Base-by-base conservation (phyloP, 2,888 invertebrate genomes). In the Eutolmus rufibarbis region DNA sequence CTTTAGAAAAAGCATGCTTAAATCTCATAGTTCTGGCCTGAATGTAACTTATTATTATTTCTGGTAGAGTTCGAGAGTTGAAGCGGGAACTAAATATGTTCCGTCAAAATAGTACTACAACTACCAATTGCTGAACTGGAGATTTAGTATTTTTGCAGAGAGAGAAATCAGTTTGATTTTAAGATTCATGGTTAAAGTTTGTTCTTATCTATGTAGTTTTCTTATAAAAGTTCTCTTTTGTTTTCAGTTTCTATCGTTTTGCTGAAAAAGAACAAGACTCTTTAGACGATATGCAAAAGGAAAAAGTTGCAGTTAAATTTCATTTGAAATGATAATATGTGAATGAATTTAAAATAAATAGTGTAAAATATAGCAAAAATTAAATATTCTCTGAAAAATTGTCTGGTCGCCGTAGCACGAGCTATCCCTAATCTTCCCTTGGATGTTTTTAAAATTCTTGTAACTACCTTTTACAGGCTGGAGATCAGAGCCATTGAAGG, bases 401-500 rank as follows among this genome's bases (percentile, higher is more conserved):
- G n/a, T n/a, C 2, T 51, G 51, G 51, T 51, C 51, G 16, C 51
- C 51, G 0, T n/a, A 16, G n/a, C 2, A n/a, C n/a, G 51, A 51
- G 51, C n/a, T 51, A 40, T 40, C 12, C 5, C 12, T 40, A 1
- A 8, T 12, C 4, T 51, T n/a, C 2, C n/a, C 5, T 51, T n/a
- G 51, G 2, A 51, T 19, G 1, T n/a, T 40, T 51, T 7, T 51
- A 46, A 46, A 46, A 46, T 5, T 4, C 5, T n/a, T 51, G 1
- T n/a, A 51, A 51, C 2, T 1, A 7, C 9, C 23, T 66, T 7
- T 12, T 14, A 28, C 23, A 94, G 94, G 88, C 91, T 94, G 79
- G 92, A 93, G 88, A 92, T 94, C 8, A 93, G 93, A 87, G 93
- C 93, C n/a, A 91, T 91, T 23, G 94, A 95, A 90, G 94, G 94